Percentiles rank a stretch among this genome's conserved stretches.
phyloP scores from a whole-genome alignment of 2,888 invertebrate genomes.

The Xylota segnis region DNA sequence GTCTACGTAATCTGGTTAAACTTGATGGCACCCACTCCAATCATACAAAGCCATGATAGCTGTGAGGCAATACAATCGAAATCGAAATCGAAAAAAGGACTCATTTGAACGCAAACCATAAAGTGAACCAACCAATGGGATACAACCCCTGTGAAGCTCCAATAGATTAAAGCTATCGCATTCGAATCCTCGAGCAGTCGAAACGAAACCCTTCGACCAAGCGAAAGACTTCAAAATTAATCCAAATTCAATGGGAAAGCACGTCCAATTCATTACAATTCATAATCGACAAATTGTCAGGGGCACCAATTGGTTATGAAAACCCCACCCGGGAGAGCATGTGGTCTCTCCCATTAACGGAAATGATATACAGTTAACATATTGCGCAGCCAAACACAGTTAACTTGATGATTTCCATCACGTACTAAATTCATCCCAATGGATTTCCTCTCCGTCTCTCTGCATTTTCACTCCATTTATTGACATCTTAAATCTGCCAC shows the following conservation, averaged over 20 bases:
- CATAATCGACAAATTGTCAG: slow-evolving; percentile 71
- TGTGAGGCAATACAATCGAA: no score
- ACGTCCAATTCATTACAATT: slow-evolving; percentile 68
- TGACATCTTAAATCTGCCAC: slow-evolving; percentile 71
- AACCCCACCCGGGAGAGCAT: slow-evolving; percentile 25
- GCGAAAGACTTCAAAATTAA: background rate
- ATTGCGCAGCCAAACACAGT: slow-evolving; percentile 61
- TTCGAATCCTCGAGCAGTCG: no score
- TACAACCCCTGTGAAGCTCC: no score
- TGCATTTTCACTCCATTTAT: slow-evolving; percentile 69
- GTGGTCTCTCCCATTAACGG: slow-evolving; percentile 55
- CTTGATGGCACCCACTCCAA: no score
- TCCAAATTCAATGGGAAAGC: slow-evolving; percentile 8
- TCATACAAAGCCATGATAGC: no score
- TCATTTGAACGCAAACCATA: no score
- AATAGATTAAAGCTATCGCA: no score
- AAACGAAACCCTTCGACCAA: background rate
- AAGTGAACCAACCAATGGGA: no score
- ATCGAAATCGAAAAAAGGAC: no score
- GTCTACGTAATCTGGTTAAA: no score
- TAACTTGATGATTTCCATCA: slow-evolving; percentile 71
- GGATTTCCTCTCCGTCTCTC: slow-evolving; percentile 58
- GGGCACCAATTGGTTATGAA: slow-evolving; percentile 50
- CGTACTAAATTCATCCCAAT: slow-evolving; percentile 71
- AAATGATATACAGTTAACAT: slow-evolving; percentile 72